phyloP scores from a whole-genome alignment of 1,140 invertebrate genomes.

The Hesperophylax magnus region DNA sequence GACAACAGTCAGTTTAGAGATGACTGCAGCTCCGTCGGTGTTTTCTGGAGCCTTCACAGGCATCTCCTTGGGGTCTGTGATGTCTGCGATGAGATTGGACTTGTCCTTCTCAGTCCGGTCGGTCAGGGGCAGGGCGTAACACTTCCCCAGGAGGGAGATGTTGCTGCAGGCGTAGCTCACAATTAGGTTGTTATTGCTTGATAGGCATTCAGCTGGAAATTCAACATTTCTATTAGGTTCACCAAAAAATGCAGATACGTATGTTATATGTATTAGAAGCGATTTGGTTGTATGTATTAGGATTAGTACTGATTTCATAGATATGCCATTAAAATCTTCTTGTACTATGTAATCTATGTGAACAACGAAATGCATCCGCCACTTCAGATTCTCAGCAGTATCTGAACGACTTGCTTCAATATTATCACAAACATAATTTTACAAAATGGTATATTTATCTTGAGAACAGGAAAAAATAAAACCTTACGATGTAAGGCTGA shows the following conservation, averaged over 20 bases:
- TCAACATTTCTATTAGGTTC: neutral
- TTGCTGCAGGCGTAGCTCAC: slow-evolving; percentile 76
- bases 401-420: too few species aligned
- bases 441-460: too few species aligned
- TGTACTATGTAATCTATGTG: too few species aligned
- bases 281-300: too few species aligned
- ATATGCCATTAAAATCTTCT: slow-evolving; percentile 36
- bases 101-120: slow-evolving; percentile 64
- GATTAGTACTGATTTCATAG: too few species aligned
- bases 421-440: too few species aligned
- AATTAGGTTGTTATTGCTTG: slow-evolving; percentile 72
- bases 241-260: neutral
- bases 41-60: slow-evolving; percentile 54
- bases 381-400: neutral
- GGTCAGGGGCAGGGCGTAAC: slow-evolving; percentile 74
- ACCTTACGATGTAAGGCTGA: too few species aligned
- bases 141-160: slow-evolving; percentile 79
- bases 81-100: slow-evolving; percentile 48
- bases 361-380: too few species aligned
- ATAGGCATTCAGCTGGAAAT: slow-evolving; percentile 73
- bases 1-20: slow-evolving; percentile 72
- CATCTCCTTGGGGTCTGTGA: neutral
- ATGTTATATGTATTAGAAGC: neutral
- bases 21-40: slow-evolving; percentile 61
- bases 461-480: too few species aligned